A percentile compares a stretch with the other conserved stretches of the same genome.
Evolutionary conservation across 2,113 vertebrate species (phyloP).

Genomic region (Ophthalmolycus amberensis): DNA sequence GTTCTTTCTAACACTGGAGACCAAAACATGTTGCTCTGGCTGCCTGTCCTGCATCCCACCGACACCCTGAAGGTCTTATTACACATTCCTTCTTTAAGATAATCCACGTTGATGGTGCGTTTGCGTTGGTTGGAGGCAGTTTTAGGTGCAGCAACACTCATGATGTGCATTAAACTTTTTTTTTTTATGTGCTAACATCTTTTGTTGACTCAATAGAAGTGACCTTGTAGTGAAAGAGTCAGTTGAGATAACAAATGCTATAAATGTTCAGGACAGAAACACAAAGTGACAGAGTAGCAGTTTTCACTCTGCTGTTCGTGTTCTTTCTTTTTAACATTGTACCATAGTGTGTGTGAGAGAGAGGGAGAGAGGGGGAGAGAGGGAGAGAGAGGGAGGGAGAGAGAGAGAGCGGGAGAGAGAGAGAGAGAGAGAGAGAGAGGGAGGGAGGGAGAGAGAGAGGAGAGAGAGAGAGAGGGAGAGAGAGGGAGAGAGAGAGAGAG

Average conservation of each 20-base stretch:
- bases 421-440: too few relatives aligned
- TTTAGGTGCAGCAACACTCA: constrained; percentile 9
- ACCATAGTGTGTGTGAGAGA: background rate
- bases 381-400: too few relatives aligned
- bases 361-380: too few relatives aligned
- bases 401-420: too few relatives aligned
- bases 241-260: background rate
- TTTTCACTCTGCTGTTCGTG: background rate
- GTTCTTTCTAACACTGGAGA: background rate
- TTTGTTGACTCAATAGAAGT: background rate
- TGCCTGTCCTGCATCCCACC: background rate
- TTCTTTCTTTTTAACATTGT: background rate
- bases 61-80: background rate
- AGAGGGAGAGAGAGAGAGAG: too few relatives aligned
- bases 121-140: constrained; percentile 3
- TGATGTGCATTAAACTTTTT: constrained; percentile 1
- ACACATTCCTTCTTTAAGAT: background rate
- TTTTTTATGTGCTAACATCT: background rate
- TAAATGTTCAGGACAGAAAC: constrained; percentile 7
- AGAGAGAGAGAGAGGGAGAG: too few relatives aligned
- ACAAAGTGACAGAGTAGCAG: background rate
- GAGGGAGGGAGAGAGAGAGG: too few relatives aligned
- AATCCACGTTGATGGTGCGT: background rate
- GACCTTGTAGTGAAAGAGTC: background rate
- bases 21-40: constrained; percentile 34